phyloP scores from a whole-genome alignment of 2,888 invertebrate genomes.

The Boloria euphrosyne region DNA sequence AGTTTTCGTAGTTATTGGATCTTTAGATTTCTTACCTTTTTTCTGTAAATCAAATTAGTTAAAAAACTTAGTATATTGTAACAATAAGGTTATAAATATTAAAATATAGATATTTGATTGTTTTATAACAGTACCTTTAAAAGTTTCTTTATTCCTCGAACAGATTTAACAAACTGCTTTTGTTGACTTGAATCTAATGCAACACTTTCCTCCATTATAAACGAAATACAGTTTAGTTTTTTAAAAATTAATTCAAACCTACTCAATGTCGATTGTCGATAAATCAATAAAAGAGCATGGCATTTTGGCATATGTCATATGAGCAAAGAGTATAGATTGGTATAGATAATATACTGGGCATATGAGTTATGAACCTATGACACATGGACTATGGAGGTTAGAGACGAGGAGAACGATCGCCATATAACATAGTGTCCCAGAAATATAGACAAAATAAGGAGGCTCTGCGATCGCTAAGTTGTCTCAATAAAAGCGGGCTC shows the following conservation, averaged over 20 bases:
- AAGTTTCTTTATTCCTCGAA: conserved; percentile 78
- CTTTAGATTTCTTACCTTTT: conserved; percentile 43
- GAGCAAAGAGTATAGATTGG: no score
- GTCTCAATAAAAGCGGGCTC: no score
- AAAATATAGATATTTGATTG: conserved; percentile 42
- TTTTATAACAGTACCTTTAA: conserved; percentile 64
- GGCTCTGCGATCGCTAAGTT: no score
- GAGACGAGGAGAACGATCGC: no score
- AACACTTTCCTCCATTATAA: conserved; percentile 73
- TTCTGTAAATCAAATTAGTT: conserved; percentile 50
- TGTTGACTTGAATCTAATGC: conserved; percentile 78
- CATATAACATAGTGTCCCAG: no score
- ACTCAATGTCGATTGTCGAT: no score
- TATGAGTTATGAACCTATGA: no score
- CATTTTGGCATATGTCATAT: no score
- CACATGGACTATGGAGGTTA: no score
- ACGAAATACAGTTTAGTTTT: not conserved
- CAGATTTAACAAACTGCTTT: conserved; percentile 78
- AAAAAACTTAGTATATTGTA: conserved; percentile 32
- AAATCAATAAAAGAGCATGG: no score
- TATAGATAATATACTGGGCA: no score
- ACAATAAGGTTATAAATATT: conserved; percentile 20
- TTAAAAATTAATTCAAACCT: not conserved
- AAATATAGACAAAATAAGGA: no score
- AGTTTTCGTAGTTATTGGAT: conserved; percentile 35